Evolutionary conservation across 1,140 invertebrate genomes (phyloP).

Genomic region (Pissodes strobi): DNA sequence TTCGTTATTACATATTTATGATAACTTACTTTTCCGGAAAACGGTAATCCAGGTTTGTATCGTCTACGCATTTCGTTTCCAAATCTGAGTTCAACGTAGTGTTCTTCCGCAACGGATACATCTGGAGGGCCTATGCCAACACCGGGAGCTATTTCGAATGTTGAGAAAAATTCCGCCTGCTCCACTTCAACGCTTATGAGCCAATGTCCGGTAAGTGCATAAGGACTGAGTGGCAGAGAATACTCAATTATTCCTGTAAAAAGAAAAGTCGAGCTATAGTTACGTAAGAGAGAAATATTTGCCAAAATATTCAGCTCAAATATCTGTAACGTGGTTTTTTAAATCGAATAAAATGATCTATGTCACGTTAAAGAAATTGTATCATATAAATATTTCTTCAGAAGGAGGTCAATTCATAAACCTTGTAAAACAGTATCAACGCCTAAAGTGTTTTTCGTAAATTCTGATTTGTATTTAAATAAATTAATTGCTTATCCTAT

Average conservation of each 20-base stretch:
- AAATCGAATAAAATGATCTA: background rate
- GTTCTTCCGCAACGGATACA: constrained; percentile 65
- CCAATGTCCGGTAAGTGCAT: constrained; percentile 62
- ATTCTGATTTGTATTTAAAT: no score
- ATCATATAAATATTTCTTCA: no score
- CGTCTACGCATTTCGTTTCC: constrained; percentile 64
- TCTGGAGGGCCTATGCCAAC: constrained; percentile 53
- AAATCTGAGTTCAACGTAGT: constrained; percentile 67
- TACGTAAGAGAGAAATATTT: background rate
- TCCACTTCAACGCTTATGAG: constrained; percentile 62
- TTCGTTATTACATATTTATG: no score
- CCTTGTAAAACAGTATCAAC: no score
- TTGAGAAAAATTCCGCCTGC: constrained; percentile 56
- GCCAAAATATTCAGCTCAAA: background rate
- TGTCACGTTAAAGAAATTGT: no score
- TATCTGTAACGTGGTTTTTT: background rate
- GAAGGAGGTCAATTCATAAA: no score
- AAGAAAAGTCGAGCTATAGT: constrained; percentile 10
- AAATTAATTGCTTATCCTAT: no score
- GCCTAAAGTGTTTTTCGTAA: no score
- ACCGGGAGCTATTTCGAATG: constrained; percentile 56
- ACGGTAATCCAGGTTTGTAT: constrained; percentile 68
- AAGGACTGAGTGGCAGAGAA: constrained; percentile 58
- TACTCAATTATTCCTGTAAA: constrained; percentile 62
- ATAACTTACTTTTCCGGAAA: constrained; percentile 62